Evolutionary conservation across 2,888 invertebrate species (phyloP), one percentile per base, ranked within the genome.

Genomic region (Bellardia pandia): DNA sequence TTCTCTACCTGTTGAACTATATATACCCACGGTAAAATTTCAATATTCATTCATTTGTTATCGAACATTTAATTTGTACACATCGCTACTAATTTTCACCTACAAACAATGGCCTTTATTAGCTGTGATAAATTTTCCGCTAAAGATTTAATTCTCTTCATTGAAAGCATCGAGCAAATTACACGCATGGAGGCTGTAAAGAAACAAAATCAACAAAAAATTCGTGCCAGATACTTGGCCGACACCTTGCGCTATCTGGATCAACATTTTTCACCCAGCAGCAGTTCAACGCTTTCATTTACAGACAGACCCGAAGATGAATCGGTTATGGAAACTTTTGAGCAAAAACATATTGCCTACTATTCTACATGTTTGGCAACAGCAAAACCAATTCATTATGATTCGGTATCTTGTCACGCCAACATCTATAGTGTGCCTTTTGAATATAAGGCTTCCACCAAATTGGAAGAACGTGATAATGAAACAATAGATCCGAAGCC

Each of bases 141-240:
- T 14, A 23, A 33, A 11, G 86, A 86, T 69, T 72, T 86, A 9
- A 14, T 13, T 6, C 53, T 86, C 16, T 82, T 82, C 40, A 82
- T 86, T n/a, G 78, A 86, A 40, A 82, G 82, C 14, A 62, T 86
- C 0, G 82, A 82, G 56, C 23, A 68, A 37, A 77, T 86, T 6
- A 53, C 51, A 1, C 82, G 68, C 11, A 53, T 75, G 8, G 82
- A 86, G 53, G 11, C 23, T 4, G 11, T 23, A 8, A 78, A 69
- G 16, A 30, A n/a, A 6, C 45, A 62, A 37, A 30, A 51, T 2
- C 30, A 16, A 56, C 68, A 74, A 11, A 16, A 37, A 11, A 23
- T 37, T 33, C 77, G 74, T 3, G 86, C 86, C 11, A 33, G 40
- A 16, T 75, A 79, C 58, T 62, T 86, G n/a, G 64, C 58, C 0